phyloP scores from a whole-genome alignment of 2,113 vertebrate species.

The Pedionomus torquatus region DNA sequence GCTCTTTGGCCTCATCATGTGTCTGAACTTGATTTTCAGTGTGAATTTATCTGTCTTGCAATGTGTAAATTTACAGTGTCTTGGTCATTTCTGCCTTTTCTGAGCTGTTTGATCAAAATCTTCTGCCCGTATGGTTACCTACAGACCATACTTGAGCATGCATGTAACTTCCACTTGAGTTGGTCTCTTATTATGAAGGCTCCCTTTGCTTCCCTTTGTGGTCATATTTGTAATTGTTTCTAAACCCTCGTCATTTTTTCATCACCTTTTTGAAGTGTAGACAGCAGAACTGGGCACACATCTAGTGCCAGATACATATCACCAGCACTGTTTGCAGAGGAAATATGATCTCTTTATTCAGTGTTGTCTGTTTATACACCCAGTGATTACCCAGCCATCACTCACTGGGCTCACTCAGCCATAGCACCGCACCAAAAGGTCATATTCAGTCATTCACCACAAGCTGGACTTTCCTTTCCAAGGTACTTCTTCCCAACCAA shows the following conservation, averaged over 20 bases:
- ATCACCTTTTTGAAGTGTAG: constrained; percentile 28
- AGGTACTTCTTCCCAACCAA: neutral
- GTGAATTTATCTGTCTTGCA: neutral
- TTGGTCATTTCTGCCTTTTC: neutral
- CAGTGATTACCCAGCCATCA: constrained; percentile 16
- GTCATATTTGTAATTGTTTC: neutral
- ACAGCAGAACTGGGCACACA: constrained; percentile 4
- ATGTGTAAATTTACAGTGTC: neutral
- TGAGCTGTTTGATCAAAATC: neutral
- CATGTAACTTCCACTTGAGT: neutral
- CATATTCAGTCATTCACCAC: neutral
- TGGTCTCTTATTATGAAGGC: neutral
- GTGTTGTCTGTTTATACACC: neutral
- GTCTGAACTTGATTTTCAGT: neutral
- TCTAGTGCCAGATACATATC: neutral
- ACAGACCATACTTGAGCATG: neutral
- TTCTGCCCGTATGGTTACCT: neutral
- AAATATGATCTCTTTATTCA: constrained; percentile 32
- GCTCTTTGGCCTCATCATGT: neutral
- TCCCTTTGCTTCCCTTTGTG: fast-evolving
- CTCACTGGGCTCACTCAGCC: constrained; percentile 36
- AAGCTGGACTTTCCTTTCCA: neutral
- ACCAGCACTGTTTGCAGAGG: neutral
- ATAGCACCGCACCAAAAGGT: constrained; percentile 8
- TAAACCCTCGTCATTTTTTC: constrained; percentile 25